Evolutionary conservation across 1,140 invertebrate species (phyloP).

Genomic region (Pemphigus obesinymphae): DNA sequence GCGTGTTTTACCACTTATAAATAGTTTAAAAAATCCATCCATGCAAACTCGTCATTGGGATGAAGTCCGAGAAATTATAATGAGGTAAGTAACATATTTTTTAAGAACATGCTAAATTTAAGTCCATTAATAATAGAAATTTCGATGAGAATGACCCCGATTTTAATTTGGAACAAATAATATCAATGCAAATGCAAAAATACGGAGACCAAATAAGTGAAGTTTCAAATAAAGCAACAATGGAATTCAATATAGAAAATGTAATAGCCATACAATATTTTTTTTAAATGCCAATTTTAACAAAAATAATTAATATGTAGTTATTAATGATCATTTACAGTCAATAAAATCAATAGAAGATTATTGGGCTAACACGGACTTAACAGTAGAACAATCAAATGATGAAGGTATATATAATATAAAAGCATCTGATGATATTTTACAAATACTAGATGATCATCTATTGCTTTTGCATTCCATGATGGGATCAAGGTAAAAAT

Average conservation of each 20-base stretch:
- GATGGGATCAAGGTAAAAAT: slow-evolving; percentile 12
- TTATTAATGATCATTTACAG: not conserved
- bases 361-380: not conserved
- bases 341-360: slow-evolving; percentile 1
- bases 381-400: not conserved
- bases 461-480: not conserved
- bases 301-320: not conserved
- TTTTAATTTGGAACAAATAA: slow-evolving; percentile 20
- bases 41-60: slow-evolving; percentile 20
- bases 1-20: slow-evolving; percentile 14
- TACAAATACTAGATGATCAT: slow-evolving; percentile 14
- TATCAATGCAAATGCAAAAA: slow-evolving; percentile 15
- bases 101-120: not conserved
- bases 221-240: slow-evolving; percentile 26
- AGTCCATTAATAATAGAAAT: not conserved
- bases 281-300: no score
- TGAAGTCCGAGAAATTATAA: slow-evolving; percentile 15
- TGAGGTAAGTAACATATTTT: no score
- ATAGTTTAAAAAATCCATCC: slow-evolving; percentile 4
- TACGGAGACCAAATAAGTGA: slow-evolving; percentile 26
- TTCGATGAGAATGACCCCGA: not conserved
- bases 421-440: slow-evolving; percentile 5
- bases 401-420: not conserved
- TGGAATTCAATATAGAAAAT: slow-evolving; percentile 13
- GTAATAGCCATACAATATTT: not conserved